These are phyloP conservation scores for Neodon shergylaensis DNA, from an alignment of 2,113 vertebrate species.

Conservation along the genomic window DNA sequence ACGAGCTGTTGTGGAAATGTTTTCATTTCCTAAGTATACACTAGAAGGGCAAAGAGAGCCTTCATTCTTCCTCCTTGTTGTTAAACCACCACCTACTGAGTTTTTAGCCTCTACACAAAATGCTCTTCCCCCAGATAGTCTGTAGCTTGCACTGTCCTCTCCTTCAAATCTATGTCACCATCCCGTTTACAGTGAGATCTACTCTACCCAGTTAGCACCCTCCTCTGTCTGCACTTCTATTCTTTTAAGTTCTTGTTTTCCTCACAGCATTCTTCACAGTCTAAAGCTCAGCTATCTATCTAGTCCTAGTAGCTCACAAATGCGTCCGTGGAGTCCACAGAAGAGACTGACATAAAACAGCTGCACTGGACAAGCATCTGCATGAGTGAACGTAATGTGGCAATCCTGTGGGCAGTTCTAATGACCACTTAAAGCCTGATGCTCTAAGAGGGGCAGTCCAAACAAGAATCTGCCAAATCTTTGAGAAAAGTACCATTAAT, in stretches of 20 bases:
- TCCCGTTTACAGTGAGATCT: neutral
- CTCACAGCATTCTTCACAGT: neutral
- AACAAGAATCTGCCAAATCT: neutral
- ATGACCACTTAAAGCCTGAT: neutral
- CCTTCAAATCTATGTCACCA: neutral
- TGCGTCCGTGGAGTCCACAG: neutral
- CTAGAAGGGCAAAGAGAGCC: neutral
- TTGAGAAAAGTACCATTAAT: conserved; percentile 11
- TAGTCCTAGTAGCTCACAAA: neutral
- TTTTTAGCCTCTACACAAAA: neutral
- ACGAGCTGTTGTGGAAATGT: neutral
- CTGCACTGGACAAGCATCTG: neutral
- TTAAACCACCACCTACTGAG: neutral
- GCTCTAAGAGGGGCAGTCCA: neutral
- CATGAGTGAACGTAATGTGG: neutral
- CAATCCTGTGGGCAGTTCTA: neutral
- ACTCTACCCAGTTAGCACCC: neutral
- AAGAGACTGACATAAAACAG: neutral
- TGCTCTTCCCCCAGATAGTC: neutral
- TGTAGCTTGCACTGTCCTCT: neutral
- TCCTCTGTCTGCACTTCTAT: neutral
- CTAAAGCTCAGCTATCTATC: neutral
- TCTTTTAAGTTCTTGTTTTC: neutral
- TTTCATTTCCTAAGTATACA: neutral
- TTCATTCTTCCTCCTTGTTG: conserved; percentile 17